A percentile compares a stretch with the other conserved stretches of the same genome.
Conservation (phyloP, 1,140 invertebrate species). For the Sipha flava region DNA sequence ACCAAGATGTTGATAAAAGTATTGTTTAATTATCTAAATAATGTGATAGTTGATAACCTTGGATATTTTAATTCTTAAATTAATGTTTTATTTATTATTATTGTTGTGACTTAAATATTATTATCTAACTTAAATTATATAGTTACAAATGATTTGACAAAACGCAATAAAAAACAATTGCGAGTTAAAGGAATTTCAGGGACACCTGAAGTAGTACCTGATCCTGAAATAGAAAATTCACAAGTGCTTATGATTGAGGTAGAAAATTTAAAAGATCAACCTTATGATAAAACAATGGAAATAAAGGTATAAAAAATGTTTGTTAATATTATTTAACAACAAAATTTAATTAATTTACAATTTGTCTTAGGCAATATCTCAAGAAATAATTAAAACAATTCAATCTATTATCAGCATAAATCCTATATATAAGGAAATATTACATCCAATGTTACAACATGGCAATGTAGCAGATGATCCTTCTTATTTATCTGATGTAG, state of each 20-base stretch:
- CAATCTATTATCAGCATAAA: conserved; percentile 93
- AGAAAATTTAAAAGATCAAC: conserved; percentile 84
- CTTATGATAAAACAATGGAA: conserved; percentile 86
- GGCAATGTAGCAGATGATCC: conserved; percentile 97
- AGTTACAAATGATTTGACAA: not conserved
- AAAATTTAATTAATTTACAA: conserved; percentile 6
- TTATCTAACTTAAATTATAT: not conserved
- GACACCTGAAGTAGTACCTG: not conserved
- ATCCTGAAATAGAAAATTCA: not conserved
- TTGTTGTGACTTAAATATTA: not conserved
- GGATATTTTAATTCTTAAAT: no score
- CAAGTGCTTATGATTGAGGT: conserved; percentile 87
- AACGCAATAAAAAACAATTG: not conserved
- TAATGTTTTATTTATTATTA: not conserved
- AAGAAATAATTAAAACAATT: conserved; percentile 97
- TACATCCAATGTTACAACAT: conserved; percentile 91
- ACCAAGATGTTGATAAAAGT: conserved; percentile 46
- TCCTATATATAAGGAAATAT: conserved; percentile 81
- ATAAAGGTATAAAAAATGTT: conserved; percentile 63
- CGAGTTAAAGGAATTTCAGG: not conserved
- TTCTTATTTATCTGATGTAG: conserved; percentile 94
- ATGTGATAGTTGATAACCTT: no score
- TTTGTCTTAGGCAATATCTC: conserved; percentile 68
- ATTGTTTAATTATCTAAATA: no score
- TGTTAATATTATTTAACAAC: not conserved